Conservation (phyloP, 2,797 vertebrate genomes). For the Emydoidea blandingii region DNA sequence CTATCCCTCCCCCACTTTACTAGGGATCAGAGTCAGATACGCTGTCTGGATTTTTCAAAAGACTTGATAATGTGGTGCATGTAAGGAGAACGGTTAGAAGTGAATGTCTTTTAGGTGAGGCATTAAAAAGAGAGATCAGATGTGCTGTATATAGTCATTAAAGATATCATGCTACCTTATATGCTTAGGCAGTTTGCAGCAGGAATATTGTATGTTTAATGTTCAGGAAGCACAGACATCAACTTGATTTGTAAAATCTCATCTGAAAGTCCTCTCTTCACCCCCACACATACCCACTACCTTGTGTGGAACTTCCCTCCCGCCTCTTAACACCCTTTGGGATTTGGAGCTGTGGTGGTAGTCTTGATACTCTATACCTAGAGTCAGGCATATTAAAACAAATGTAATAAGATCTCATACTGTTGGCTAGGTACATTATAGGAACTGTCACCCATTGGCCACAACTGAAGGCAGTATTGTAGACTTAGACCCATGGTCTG, state of each 20-base stretch:
- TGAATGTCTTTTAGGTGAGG: no score
- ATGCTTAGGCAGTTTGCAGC: background rate
- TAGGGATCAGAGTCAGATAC: background rate
- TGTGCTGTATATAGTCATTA: background rate
- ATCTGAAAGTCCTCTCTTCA: background rate
- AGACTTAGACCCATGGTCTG: slow-evolving; percentile 49
- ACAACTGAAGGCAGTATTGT: slow-evolving; percentile 34
- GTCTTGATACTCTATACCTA: background rate
- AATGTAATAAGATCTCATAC: background rate
- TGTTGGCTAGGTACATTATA: slow-evolving; percentile 56
- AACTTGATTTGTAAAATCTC: background rate
- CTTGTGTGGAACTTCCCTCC: background rate
- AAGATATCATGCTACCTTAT: background rate
- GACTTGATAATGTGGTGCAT: background rate
- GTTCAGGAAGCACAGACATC: background rate
- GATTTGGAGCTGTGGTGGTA: background rate
- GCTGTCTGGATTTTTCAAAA: background rate
- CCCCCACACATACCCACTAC: background rate
- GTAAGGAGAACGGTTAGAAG: no score
- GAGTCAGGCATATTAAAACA: background rate
- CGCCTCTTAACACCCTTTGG: background rate
- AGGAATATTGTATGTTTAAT: background rate
- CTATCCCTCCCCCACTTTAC: background rate
- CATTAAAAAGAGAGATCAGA: background rate
- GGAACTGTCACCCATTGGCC: background rate